These are phyloP conservation scores for Drosophila sp. DNA, from an alignment of 1,140 invertebrate genomes.

Conservation along the genomic window DNA sequence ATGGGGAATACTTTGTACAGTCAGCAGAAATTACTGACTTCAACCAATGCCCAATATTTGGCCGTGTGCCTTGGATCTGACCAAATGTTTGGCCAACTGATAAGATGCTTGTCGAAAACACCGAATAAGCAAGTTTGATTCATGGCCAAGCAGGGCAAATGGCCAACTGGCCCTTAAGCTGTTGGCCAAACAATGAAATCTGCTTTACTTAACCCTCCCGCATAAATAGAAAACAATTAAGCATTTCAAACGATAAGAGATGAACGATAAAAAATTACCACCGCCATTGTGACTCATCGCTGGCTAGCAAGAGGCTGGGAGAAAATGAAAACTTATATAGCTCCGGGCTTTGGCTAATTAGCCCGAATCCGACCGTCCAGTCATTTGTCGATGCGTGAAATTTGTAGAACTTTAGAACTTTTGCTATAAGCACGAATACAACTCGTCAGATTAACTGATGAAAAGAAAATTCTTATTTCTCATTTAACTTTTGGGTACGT, in stretches of 20 bases:
- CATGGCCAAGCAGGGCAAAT: constrained; percentile 10
- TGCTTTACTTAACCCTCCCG: constrained; percentile 24
- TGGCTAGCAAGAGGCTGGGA: constrained; percentile 27
- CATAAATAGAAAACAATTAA: constrained; percentile 82
- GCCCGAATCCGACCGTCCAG: constrained; percentile 7
- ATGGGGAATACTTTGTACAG: not conserved
- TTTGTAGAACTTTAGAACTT: constrained; percentile 67
- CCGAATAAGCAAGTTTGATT: constrained; percentile 22
- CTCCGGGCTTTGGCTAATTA: constrained; percentile 37
- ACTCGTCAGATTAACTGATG: constrained; percentile 52
- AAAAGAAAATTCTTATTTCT: constrained; percentile 46
- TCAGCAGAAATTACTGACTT: constrained; percentile 10
- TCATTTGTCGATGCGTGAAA: constrained; percentile 60
- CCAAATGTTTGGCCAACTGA: constrained; percentile 15
- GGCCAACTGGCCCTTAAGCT: constrained; percentile 45
- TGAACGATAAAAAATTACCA: constrained; percentile 51
- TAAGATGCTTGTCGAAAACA: constrained; percentile 10
- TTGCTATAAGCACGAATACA: constrained; percentile 26
- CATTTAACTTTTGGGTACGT: too few relatives aligned
- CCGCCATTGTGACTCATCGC: constrained; percentile 52
- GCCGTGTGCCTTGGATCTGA: constrained; percentile 7
- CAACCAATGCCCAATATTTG: constrained; percentile 14
- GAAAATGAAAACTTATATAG: constrained; percentile 9
- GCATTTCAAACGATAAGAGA: constrained; percentile 70
- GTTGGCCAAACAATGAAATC: constrained; percentile 69